Conservation (phyloP, 1,140 invertebrate species). For the Medauroidea extradentata region DNA sequence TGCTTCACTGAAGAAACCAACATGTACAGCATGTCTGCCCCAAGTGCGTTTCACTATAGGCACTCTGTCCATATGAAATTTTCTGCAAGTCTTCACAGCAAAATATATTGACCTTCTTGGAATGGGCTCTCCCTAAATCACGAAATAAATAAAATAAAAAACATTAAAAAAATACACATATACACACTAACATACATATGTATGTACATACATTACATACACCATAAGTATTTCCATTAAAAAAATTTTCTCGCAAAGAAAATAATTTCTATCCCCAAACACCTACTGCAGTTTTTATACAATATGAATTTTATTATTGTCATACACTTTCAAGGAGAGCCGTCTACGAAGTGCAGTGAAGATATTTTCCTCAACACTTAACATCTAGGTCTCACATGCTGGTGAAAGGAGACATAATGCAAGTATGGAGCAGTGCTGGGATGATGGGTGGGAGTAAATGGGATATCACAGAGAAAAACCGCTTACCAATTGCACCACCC, state of each 20-base stretch:
- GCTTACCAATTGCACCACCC: too few relatives aligned
- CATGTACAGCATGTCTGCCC: slow-evolving; percentile 60
- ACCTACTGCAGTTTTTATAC: not conserved
- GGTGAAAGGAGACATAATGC: too few relatives aligned
- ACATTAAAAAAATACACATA: slow-evolving; percentile 8
- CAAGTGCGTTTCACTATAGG: slow-evolving; percentile 75
- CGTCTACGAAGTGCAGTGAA: too few relatives aligned
- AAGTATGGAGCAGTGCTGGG: too few relatives aligned
- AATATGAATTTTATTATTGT: not conserved
- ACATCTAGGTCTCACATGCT: too few relatives aligned
- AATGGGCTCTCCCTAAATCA: slow-evolving; percentile 52
- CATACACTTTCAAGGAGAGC: too few relatives aligned
- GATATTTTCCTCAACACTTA: too few relatives aligned
- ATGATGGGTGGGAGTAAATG: too few relatives aligned
- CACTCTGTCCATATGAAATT: slow-evolving; percentile 72
- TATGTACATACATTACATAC: not conserved
- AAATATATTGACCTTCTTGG: slow-evolving; percentile 62
- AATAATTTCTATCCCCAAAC: not conserved
- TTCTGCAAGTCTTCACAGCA: slow-evolving; percentile 82
- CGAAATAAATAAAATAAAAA: slow-evolving; percentile 22
- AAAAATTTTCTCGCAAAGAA: not conserved
- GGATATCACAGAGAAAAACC: too few relatives aligned
- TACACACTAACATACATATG: not conserved
- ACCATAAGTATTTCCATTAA: not conserved
- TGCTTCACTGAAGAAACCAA: slow-evolving; percentile 75